These are phyloP conservation scores for Sebastes taczanowskii DNA, from an alignment of 2,797 vertebrate genomes.

Conservation along the genomic window DNA sequence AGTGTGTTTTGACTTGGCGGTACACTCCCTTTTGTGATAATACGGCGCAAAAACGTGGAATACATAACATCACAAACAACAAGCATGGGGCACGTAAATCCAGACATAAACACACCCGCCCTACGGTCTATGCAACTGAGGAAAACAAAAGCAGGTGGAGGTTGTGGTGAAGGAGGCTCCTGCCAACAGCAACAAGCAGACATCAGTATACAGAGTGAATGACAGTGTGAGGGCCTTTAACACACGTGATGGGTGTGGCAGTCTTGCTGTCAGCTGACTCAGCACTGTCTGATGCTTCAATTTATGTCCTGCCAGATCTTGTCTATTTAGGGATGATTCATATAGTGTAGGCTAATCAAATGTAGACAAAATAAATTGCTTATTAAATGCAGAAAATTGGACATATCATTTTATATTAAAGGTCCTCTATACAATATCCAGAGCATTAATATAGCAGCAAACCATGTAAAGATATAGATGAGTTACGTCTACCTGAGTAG, in stretches of 20 bases:
- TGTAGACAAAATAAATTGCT: no score
- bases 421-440: no score
- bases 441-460: no score
- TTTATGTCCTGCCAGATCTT: neutral
- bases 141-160: slow-evolving; percentile 34
- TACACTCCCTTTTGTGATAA: neutral
- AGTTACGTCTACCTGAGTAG: no score
- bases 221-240: neutral
- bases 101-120: slow-evolving; percentile 9
- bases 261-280: slow-evolving; percentile 26
- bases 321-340: neutral
- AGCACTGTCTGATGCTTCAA: neutral
- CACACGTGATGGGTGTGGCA: slow-evolving; percentile 3
- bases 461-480: no score
- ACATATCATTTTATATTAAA: no score
- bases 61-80: slow-evolving; percentile 20
- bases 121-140: neutral
- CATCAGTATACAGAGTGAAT: neutral
- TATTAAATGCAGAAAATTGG: no score
- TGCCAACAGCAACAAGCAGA: neutral
- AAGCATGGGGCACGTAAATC: neutral
- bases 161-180: neutral
- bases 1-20: neutral
- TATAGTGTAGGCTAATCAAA: neutral
- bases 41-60: neutral